Evolutionary conservation across 1,140 invertebrate species (phyloP).

Genomic region (Platorchestia sp.): DNA sequence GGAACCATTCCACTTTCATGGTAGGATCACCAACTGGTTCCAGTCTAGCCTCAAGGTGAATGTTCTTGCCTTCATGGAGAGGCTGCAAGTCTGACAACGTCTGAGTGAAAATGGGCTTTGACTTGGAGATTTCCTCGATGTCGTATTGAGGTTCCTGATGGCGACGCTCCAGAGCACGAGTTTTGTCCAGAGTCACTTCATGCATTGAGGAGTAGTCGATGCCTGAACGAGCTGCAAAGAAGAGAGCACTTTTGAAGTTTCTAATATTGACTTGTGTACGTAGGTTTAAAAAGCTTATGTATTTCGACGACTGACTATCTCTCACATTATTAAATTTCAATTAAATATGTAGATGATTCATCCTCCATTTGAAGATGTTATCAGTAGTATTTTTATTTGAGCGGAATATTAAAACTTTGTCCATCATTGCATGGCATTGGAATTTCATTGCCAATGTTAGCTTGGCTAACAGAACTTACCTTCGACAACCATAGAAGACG

Average conservation of each 20-base stretch:
- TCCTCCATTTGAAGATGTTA: too few species aligned
- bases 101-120: conserved; percentile 90
- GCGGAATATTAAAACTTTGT: not conserved
- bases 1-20: conserved; percentile 96
- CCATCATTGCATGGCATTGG: not conserved
- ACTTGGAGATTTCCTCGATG: conserved; percentile 94
- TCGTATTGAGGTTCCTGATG: conserved; percentile 89
- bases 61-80: conserved; percentile 84
- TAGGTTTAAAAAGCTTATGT: not conserved
- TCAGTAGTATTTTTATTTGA: too few species aligned
- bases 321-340: not conserved
- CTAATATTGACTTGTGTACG: not conserved
- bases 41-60: conserved; percentile 89
- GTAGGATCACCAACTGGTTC: conserved; percentile 96
- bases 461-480: conserved; percentile 69
- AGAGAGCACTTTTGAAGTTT: not conserved
- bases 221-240: conserved; percentile 74
- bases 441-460: not conserved
- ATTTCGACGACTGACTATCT: not conserved
- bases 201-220: conserved; percentile 91
- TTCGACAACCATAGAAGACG: conserved; percentile 87
- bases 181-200: conserved; percentile 86
- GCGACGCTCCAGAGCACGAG: conserved; percentile 87
- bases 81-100: conserved; percentile 74
- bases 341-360: too few species aligned